Evolutionary conservation across 2,797 vertebrate species (phyloP).

Genomic region (Pygocentrus nattereri): DNA sequence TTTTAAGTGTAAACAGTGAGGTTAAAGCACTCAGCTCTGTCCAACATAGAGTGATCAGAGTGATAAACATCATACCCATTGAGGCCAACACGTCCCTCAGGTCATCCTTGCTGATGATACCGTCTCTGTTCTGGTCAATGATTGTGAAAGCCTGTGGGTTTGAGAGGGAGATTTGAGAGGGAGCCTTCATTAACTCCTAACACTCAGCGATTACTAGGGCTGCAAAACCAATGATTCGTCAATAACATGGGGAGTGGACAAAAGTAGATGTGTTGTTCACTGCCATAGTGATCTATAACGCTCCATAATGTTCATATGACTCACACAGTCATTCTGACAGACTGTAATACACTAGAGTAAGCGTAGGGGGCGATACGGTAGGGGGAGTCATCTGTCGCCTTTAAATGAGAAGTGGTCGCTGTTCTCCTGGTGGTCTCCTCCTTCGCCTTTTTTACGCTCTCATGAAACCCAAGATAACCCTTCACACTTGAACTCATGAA

Average conservation of each 20-base stretch:
- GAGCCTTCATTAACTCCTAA: background rate
- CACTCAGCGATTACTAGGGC: background rate
- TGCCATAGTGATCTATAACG: no score
- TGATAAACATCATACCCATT: constrained; percentile 81
- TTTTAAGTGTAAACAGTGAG: no score
- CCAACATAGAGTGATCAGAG: no score
- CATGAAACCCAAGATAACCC: constrained; percentile 73
- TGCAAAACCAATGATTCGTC: no score
- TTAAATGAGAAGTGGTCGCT: no score
- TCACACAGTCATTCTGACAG: no score
- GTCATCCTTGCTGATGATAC: constrained; percentile 86
- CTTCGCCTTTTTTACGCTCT: background rate
- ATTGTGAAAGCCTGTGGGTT: constrained; percentile 80
- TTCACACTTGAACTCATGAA: constrained; percentile 36
- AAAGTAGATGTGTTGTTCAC: no score
- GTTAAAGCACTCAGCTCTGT: no score
- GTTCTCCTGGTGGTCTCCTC: background rate
- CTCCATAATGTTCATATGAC: no score
- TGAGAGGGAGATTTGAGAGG: background rate
- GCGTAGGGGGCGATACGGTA: no score
- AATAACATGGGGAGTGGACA: no score
- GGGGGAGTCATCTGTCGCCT: background rate
- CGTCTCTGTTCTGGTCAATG: constrained; percentile 86
- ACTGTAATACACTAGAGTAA: no score
- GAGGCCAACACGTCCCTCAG: constrained; percentile 83